Evolutionary conservation across 2,797 vertebrate genomes (phyloP).

Genomic region (Labroides dimidiatus): DNA sequence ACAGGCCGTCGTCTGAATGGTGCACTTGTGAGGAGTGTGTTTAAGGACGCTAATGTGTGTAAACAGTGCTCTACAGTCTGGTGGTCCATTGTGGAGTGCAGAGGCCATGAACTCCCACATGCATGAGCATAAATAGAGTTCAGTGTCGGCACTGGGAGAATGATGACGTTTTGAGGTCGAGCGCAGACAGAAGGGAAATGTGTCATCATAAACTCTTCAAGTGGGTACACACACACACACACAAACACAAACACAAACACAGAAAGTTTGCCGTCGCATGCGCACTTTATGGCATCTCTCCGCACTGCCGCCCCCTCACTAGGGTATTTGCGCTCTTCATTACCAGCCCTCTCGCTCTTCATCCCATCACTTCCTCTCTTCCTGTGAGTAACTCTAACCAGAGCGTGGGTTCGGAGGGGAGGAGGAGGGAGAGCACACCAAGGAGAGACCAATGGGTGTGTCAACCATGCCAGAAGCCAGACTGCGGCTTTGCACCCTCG

Average conservation of each 20-base stretch:
- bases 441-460: slow-evolving; percentile 78
- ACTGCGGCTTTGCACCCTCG: slow-evolving; percentile 73
- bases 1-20: slow-evolving; percentile 40
- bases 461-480: slow-evolving; percentile 70
- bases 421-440: slow-evolving; percentile 63
- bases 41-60: slow-evolving; percentile 50
- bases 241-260: slow-evolving; percentile 32
- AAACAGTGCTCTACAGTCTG: slow-evolving; percentile 56
- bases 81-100: slow-evolving; percentile 52
- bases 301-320: slow-evolving; percentile 70
- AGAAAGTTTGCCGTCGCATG: slow-evolving; percentile 46
- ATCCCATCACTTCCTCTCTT: slow-evolving; percentile 62
- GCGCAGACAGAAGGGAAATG: slow-evolving; percentile 75
- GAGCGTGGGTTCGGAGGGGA: slow-evolving; percentile 44
- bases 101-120: slow-evolving; percentile 62
- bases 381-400: slow-evolving; percentile 77
- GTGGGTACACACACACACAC: slow-evolving; percentile 38
- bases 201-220: slow-evolving; percentile 73
- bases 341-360: slow-evolving; percentile 46
- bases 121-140: slow-evolving; percentile 73
- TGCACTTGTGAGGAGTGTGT: slow-evolving; percentile 58
- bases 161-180: slow-evolving; percentile 77
- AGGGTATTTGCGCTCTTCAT: slow-evolving; percentile 65
- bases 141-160: slow-evolving; percentile 51
- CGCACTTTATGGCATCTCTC: slow-evolving; percentile 50